Conservation (phyloP, 2,797 vertebrate genomes). For the Poeciliopsis gracilis region DNA sequence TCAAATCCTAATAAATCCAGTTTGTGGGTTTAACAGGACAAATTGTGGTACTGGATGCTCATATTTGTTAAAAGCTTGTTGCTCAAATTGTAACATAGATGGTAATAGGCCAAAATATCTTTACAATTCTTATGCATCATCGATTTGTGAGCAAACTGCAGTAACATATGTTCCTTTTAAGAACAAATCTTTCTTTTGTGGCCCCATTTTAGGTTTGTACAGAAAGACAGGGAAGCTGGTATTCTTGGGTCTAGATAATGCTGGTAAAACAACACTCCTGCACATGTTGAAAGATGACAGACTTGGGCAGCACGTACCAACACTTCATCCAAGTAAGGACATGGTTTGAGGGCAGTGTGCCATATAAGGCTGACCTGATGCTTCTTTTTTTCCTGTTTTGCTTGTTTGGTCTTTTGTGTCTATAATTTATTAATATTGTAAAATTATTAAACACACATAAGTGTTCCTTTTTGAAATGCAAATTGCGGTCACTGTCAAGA, state of each 20-base stretch:
- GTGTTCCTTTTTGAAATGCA: neutral
- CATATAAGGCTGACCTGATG: neutral
- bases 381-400: neutral
- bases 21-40: neutral
- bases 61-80: neutral
- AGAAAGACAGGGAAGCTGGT: conserved; percentile 97
- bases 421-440: neutral
- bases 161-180: neutral
- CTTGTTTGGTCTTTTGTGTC: neutral
- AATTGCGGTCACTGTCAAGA: neutral
- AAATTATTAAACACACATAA: neutral
- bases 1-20: neutral
- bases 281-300: conserved; percentile 98
- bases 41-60: neutral
- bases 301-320: conserved; percentile 94
- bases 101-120: neutral
- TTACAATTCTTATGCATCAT: neutral
- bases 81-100: neutral
- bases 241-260: conserved; percentile 97
- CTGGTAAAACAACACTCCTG: conserved; percentile 95
- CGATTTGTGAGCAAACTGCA: neutral
- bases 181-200: neutral
- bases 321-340: conserved; percentile 90
- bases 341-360: neutral
- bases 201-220: conserved; percentile 87